phyloP scores from a whole-genome alignment of 2,113 vertebrate genomes.

The Romanogobio albipinnatus region DNA sequence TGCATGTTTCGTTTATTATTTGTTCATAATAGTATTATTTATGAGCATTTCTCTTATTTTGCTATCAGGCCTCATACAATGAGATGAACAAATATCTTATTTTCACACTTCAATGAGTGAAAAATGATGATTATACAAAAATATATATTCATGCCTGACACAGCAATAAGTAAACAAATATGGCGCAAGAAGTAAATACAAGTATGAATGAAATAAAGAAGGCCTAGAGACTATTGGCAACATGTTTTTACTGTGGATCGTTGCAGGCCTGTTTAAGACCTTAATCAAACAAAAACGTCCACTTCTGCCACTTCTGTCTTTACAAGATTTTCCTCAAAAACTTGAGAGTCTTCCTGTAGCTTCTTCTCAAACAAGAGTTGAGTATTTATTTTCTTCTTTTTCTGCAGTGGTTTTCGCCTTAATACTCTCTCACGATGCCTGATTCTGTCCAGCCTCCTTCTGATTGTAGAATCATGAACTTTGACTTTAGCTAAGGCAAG shows the following conservation, averaged over 20 bases:
- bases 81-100: neutral
- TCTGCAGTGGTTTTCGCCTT: neutral
- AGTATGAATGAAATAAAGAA: neutral
- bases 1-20: neutral
- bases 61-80: neutral
- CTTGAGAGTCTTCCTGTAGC: neutral
- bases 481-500: neutral
- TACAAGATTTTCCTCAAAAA: neutral
- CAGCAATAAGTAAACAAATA: neutral
- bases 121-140: neutral
- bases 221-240: neutral
- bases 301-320: constrained; percentile 30
- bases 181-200: neutral
- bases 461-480: constrained; percentile 17
- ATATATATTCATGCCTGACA: neutral
- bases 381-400: neutral
- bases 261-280: neutral
- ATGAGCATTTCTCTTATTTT: neutral
- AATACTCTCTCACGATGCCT: neutral
- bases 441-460: neutral
- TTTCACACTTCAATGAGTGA: neutral
- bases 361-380: neutral
- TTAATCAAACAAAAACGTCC: neutral
- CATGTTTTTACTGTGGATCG: neutral
- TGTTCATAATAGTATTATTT: neutral